Base-by-base conservation (phyloP, 2,888 invertebrate species). In the Lacanobia wlatinum region DNA sequence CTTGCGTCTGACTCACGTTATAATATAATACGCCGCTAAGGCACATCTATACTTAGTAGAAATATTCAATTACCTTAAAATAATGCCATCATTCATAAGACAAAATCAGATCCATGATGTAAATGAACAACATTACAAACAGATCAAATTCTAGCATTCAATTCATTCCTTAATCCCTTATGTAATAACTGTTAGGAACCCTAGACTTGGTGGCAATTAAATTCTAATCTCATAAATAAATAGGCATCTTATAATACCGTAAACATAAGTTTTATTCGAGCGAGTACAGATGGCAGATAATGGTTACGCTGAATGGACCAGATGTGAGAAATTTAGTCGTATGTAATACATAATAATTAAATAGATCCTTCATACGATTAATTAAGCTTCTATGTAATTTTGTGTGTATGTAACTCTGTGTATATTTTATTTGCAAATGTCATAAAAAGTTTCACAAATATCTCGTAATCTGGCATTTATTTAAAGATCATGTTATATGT, bases 1-100 rank as follows among this genome's bases (percentile, higher is more conserved):
- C 91, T 93, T 93, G 90, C 90, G 88, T 92, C 92, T 89, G 88
- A 91, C 84, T 90, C 87, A 87, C 79, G 86, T 78, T 90, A 89
- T 88, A 82, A 87, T 88, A 87, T 85, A 86, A 78, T 87, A 87
- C 76, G 90, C 91, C 89, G 74, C 77, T 90, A 81, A 28, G 91
- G 90, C 90, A 84, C 73, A 59, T 78, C 67, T 77, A 81, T 84
- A 85, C 77, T 88, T 86, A 84, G 87, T 86, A 87, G 87, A 85
- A 78, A 78, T 85, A 84, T 83, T 83, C 69, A 64, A 82, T 80
- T 85, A 83, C 83, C 75, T 77, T 72, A 71, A 76, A 76, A 48
- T 74, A 79, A 78, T 73, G 64, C 80, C 78, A 73, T 78, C 70
- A 66, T 74, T 60, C 38, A 28, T 63, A 67, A 62, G 59, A 66